A percentile compares a stretch with the other conserved stretches of the same genome.
Conservation (phyloP, 2,797 vertebrate genomes). For the Acomys russatus region DNA sequence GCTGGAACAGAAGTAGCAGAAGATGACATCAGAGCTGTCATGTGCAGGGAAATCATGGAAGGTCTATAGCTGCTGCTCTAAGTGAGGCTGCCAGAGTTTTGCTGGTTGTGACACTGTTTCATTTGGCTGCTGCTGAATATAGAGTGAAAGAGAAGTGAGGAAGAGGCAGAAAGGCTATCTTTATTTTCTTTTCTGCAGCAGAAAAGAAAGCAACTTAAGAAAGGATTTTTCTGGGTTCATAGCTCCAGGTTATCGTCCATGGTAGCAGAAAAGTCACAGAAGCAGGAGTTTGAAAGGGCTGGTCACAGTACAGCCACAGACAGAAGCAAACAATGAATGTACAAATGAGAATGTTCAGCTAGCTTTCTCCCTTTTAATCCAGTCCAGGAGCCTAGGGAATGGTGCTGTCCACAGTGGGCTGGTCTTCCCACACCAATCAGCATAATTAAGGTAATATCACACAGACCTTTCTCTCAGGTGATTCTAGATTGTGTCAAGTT, state of each 20-base stretch:
- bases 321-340: background rate
- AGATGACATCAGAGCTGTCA: background rate
- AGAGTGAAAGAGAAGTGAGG: background rate
- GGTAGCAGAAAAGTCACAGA: background rate
- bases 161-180: background rate
- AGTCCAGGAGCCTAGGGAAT: background rate
- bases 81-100: background rate
- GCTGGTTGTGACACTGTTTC: background rate
- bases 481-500: background rate
- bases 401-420: background rate
- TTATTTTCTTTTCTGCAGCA: background rate
- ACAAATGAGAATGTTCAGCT: background rate
- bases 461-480: background rate
- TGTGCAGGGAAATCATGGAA: rapidly evolving
- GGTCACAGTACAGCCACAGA: background rate
- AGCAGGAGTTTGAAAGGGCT: background rate
- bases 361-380: background rate
- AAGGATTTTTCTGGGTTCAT: background rate
- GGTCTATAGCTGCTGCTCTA: background rate
- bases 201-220: background rate
- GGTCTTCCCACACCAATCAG: background rate
- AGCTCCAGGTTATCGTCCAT: background rate
- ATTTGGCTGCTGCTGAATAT: background rate
- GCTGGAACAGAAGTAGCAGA: background rate
- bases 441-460: background rate